Percentiles rank a stretch among this genome's conserved stretches.
These are phyloP conservation scores for Phacellophora camtschatica DNA, from an alignment of 30 jellyfish, hydroid and myxozoan genomes.

Conservation along the genomic window DNA sequence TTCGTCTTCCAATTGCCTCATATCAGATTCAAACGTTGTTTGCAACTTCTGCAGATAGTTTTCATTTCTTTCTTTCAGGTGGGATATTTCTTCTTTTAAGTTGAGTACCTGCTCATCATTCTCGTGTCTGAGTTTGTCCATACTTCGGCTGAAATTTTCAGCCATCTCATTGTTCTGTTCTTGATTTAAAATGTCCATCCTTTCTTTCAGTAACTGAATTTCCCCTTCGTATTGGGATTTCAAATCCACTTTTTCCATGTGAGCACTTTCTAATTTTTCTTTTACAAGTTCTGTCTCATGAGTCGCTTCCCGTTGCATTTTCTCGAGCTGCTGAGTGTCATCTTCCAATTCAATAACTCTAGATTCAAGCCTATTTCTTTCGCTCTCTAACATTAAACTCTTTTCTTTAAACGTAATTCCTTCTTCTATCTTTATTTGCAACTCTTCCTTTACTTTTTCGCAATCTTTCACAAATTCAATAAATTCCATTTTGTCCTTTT, in stretches of 20 bases:
- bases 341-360: not conserved
- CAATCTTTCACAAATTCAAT: constrained; percentile 15
- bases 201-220: constrained; percentile 26
- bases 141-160: constrained; percentile 29
- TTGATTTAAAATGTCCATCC: constrained; percentile 6
- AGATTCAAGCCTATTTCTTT: not conserved
- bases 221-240: constrained; percentile 21
- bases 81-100: constrained; percentile 54
- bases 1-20: constrained; percentile 58
- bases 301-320: not conserved
- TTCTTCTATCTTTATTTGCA: not conserved
- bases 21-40: constrained; percentile 54
- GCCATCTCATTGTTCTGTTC: constrained; percentile 51
- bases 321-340: not conserved
- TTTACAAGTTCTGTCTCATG: not conserved
- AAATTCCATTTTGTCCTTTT: constrained; percentile 24
- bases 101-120: constrained; percentile 50
- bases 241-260: not conserved
- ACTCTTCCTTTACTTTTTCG: not conserved
- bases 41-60: constrained; percentile 56
- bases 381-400: not conserved
- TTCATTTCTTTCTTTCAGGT: constrained; percentile 40
- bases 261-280: not conserved
- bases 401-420: not conserved
- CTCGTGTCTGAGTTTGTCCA: constrained; percentile 35